These are phyloP conservation scores for Caenorhabditis sulstoni DNA, from an alignment of 2,888 invertebrate species.

Conservation along the genomic window DNA sequence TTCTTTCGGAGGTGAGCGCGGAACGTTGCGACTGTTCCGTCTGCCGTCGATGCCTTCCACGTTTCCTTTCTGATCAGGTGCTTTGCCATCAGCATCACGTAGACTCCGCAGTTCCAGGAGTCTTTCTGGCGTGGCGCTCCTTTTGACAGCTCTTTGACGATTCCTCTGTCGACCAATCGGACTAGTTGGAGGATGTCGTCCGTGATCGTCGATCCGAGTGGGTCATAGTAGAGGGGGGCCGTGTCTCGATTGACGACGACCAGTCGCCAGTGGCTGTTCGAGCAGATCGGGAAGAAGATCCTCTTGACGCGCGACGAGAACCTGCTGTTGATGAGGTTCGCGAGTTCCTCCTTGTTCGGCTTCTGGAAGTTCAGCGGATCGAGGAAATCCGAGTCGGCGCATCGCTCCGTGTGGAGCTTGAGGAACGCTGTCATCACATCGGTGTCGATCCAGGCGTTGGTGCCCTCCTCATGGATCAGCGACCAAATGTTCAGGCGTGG, in stretches of 20 bases:
- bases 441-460: conserved; percentile 1
- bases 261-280: conserved; percentile 1
- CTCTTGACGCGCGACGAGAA: neutral
- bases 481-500: neutral
- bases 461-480: neutral
- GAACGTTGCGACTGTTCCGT: no score
- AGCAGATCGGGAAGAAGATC: conserved; percentile 4
- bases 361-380: neutral
- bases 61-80: no score
- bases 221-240: neutral
- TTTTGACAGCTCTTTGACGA: neutral
- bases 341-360: no score
- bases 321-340: neutral
- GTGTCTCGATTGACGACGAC: neutral
- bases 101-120: conserved; percentile 17
- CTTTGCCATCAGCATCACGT: neutral
- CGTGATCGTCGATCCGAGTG: neutral
- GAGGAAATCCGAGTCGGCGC: neutral
- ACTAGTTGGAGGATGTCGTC: neutral
- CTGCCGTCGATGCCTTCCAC: no score
- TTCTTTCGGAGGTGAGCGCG: no score
- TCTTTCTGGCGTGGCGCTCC: conserved; percentile 1
- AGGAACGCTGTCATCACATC: neutral
- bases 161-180: no score
- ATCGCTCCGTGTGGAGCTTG: neutral